Evolutionary conservation across 2,797 vertebrate species (phyloP).

Genomic region (Enteromius treurensis): DNA sequence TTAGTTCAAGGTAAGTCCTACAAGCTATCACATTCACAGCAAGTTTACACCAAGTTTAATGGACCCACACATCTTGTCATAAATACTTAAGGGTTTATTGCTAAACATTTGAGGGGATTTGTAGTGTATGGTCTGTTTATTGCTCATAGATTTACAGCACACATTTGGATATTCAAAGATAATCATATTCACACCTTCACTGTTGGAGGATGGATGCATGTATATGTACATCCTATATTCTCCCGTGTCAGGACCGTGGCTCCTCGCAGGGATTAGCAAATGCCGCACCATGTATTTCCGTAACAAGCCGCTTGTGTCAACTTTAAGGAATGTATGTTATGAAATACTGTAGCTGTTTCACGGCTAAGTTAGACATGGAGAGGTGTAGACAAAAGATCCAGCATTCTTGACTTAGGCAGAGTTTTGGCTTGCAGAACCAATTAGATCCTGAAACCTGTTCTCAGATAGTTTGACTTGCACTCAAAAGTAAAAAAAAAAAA

Average conservation of each 20-base stretch:
- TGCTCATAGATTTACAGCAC: neutral
- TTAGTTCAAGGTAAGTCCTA: slow-evolving; percentile 70
- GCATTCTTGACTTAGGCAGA: neutral
- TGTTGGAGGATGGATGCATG: neutral
- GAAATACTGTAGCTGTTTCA: slow-evolving; percentile 40
- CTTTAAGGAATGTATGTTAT: slow-evolving; percentile 58
- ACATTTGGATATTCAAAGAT: slow-evolving; percentile 1
- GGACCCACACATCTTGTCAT: slow-evolving; percentile 4
- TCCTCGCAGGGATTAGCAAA: slow-evolving; percentile 56
- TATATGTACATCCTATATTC: neutral
- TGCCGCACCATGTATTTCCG: slow-evolving; percentile 45
- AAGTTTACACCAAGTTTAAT: neutral
- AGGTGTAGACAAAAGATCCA: neutral
- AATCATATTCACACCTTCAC: slow-evolving; percentile 13
- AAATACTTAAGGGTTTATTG: neutral
- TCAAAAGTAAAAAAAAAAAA: neutral
- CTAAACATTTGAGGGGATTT: slow-evolving; percentile 6
- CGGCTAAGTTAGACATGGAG: neutral
- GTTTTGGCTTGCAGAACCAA: neutral
- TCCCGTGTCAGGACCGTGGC: neutral
- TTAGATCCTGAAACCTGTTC: neutral
- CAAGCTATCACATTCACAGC: slow-evolving; percentile 19
- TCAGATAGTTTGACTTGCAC: neutral
- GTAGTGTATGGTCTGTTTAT: neutral
- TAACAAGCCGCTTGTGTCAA: slow-evolving; percentile 61